Conservation (phyloP, 1,140 invertebrate species). For the Nymphalis io region DNA sequence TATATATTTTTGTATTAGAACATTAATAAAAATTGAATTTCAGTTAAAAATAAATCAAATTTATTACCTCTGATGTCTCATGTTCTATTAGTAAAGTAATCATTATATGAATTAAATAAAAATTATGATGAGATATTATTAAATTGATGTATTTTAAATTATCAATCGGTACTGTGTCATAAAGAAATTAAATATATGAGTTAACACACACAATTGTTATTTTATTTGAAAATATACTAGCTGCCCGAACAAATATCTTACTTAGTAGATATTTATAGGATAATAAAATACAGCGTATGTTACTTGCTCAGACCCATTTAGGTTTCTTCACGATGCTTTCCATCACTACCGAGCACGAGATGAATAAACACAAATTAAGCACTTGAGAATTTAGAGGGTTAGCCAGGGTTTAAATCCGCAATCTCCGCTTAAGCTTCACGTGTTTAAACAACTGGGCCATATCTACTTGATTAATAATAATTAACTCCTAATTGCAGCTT, state of each 20-base stretch:
- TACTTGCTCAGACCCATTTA: too few species aligned
- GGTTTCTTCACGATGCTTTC: too few species aligned
- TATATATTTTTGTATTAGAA: slow-evolving; percentile 6
- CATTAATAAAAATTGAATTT: neutral
- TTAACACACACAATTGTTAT: neutral
- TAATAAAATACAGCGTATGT: too few species aligned
- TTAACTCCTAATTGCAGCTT: neutral
- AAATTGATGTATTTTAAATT: neutral
- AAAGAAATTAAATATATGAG: neutral
- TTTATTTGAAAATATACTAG: neutral
- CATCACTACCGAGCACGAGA: neutral
- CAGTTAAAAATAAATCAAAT: neutral
- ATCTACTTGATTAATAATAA: neutral
- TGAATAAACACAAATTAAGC: neutral
- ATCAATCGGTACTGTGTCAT: neutral
- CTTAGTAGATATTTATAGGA: too few species aligned
- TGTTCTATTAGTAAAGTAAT: too few species aligned
- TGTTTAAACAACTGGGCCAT: too few species aligned
- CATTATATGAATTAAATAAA: too few species aligned
- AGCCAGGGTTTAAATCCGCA: too few species aligned
- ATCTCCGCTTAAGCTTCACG: too few species aligned
- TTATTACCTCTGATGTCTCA: too few species aligned
- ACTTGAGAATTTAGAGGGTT: too few species aligned
- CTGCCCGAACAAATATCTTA: too few species aligned
- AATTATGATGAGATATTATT: neutral